Base-by-base conservation (phyloP, 1,140 invertebrate genomes). In the Linepithema humile region DNA sequence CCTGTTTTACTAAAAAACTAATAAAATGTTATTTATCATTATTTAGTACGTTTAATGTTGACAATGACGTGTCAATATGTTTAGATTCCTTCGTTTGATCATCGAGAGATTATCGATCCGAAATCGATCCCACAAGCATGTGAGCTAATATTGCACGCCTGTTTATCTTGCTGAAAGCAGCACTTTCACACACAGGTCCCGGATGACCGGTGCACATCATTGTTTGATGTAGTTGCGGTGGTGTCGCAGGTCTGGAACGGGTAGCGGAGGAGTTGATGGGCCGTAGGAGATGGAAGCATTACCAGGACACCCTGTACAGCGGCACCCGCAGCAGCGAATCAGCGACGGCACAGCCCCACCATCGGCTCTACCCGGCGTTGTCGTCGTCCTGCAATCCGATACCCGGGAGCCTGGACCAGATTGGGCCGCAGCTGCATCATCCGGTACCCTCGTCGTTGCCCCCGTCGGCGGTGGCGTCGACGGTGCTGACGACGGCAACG, bases 231-330 rank as follows among this genome's bases (percentile, higher is more conserved):
- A 92, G 91, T 92, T 91, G 62, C 84, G 88, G 85, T 93, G 82
- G 80, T 94, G 88, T 96, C 95, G 65, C 94, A 99, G 98, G 98
- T 96, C 96, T 99, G 96, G 98, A 99, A 97, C 96, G 97, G 95
- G 97, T 99, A 95, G 98, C 98, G 95, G 97, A 98, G 96, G 97
- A 98, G 96, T 97, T 98, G 96, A 98, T 98, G 97, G 98, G 97
- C 96, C 96, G 97, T 96, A 97, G 97, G 96, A 97, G 96, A 97
- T 98, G 98, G 97, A 97, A 97, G 96, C 96, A 97, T 95, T 98
- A 97, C 94, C 98, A 97, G 96, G 97, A 97, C 95, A 96, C 95
- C 94, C 95, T 97, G 95, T 95, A 95, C 94, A 96, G 95, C 93
- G 95, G 94, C 91, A 94, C 93, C 95, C 93, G 95, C 95, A 94